A percentile compares a stretch with the other conserved stretches of the same genome.
These are phyloP conservation scores for Lepidurus apus DNA, from an alignment of 1,140 invertebrate species.

Conservation along the genomic window DNA sequence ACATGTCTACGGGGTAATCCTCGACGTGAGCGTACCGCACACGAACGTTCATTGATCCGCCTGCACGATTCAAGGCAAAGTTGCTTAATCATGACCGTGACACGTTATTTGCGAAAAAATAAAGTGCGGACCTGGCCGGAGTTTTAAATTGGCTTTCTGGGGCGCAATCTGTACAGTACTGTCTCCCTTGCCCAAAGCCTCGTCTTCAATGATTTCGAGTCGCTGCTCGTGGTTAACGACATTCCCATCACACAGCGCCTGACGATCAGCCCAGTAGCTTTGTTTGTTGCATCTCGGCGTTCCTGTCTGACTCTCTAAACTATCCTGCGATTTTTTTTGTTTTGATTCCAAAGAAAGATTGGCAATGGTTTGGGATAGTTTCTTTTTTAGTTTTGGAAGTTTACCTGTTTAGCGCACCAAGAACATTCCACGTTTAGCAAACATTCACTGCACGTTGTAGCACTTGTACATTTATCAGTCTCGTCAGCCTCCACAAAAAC, in stretches of 20 bases:
- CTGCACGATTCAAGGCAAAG: conserved; percentile 29
- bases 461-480: background rate
- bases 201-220: conserved; percentile 18
- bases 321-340: background rate
- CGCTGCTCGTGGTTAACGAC: background rate
- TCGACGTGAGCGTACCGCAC: conserved; percentile 55
- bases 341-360: background rate
- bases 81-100: background rate
- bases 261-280: background rate
- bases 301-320: background rate
- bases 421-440: conserved; percentile 27
- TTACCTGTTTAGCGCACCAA: conserved; percentile 32
- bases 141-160: conserved; percentile 42
- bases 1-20: conserved; percentile 82
- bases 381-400: background rate
- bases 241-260: background rate
- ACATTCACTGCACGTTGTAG: conserved; percentile 31
- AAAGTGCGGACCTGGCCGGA: conserved; percentile 44
- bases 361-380: background rate
- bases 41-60: conserved; percentile 34
- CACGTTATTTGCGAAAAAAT: background rate
- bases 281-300: conserved; percentile 23
- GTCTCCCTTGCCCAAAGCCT: conserved; percentile 25
- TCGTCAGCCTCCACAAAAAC: background rate
- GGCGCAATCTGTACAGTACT: conserved; percentile 45